phyloP scores from a whole-genome alignment of 2,888 invertebrate species.

The Belgica antarctica region DNA sequence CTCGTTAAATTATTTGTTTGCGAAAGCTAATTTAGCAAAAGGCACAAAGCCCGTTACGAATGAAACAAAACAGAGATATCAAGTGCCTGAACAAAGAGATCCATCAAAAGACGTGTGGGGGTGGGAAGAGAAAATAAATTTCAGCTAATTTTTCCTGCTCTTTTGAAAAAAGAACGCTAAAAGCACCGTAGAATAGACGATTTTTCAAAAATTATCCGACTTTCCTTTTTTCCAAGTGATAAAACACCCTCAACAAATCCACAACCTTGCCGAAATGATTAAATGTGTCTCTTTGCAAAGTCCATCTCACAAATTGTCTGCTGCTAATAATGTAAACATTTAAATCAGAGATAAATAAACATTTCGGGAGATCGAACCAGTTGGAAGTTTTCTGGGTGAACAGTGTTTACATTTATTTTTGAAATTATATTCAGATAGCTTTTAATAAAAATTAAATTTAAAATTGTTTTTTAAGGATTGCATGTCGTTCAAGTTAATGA shows the following conservation, averaged over 20 bases:
- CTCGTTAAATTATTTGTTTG: slow-evolving; percentile 36
- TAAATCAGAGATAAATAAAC: slow-evolving; percentile 25
- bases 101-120: slow-evolving; percentile 16
- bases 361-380: neutral
- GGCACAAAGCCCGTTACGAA: too few species aligned
- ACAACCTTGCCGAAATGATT: slow-evolving; percentile 24
- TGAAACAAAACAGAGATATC: slow-evolving; percentile 34
- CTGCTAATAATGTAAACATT: slow-evolving; percentile 23
- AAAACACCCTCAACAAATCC: slow-evolving; percentile 40
- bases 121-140: slow-evolving; percentile 31
- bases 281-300: slow-evolving; percentile 27
- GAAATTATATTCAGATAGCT: too few species aligned
- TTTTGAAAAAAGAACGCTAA: too few species aligned
- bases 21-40: slow-evolving; percentile 30
- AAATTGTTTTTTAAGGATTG: too few species aligned
- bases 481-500: too few species aligned
- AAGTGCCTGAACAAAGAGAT: slow-evolving; percentile 40
- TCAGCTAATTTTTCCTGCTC: slow-evolving; percentile 40
- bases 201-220: slow-evolving; percentile 41
- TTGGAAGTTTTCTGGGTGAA: too few species aligned
- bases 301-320: slow-evolving; percentile 38
- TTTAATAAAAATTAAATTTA: too few species aligned
- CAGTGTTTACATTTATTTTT: too few species aligned
- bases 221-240: slow-evolving; percentile 40
- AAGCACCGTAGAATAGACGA: too few species aligned